Conservation (phyloP, 2,113 vertebrate genomes). For the Erinaceus europaeus region DNA sequence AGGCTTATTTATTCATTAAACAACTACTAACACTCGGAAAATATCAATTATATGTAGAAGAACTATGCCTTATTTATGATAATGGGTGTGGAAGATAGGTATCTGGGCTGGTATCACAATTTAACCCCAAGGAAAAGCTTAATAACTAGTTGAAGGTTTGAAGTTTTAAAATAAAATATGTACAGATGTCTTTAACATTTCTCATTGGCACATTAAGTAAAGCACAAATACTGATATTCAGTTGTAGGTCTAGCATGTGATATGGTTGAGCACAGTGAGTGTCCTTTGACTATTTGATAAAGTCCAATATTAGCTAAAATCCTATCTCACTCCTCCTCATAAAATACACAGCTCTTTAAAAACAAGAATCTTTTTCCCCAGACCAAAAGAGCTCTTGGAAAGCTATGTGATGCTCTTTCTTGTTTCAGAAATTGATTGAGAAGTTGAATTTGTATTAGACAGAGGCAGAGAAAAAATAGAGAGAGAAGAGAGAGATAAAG, state of each 20-base stretch:
- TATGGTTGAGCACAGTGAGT: not conserved
- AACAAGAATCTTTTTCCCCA: no score
- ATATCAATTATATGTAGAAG: not conserved
- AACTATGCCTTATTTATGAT: not conserved
- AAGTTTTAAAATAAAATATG: not conserved
- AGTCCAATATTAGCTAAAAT: not conserved
- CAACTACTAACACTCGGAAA: not conserved
- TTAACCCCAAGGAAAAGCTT: not conserved
- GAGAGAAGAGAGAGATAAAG: no score
- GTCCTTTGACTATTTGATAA: not conserved
- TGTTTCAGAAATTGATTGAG: not conserved
- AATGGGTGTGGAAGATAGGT: not conserved
- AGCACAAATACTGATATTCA: not conserved
- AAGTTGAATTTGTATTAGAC: not conserved
- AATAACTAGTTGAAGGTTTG: not conserved
- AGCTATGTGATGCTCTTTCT: not conserved
- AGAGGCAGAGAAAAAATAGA: no score
- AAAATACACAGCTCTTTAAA: no score
- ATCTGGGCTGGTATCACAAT: not conserved
- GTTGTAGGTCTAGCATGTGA: not conserved
- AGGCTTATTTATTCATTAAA: not conserved
- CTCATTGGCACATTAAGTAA: not conserved
- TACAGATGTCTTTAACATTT: not conserved
- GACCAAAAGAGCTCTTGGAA: not conserved
- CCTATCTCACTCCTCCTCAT: no score